Conservation (phyloP, 2,113 vertebrate species). For the Cariama cristata region DNA sequence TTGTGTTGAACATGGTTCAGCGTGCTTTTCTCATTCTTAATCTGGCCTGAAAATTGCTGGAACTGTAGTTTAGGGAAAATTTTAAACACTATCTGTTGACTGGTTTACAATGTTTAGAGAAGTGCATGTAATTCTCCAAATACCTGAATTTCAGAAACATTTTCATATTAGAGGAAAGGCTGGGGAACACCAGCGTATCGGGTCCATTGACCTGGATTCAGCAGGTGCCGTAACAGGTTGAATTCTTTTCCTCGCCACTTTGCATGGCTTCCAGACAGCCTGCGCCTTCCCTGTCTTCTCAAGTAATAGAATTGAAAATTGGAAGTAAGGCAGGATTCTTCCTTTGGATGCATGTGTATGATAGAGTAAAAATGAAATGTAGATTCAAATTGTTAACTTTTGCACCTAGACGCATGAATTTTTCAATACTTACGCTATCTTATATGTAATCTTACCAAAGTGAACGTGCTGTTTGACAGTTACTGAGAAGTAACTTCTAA, state of each 20-base stretch:
- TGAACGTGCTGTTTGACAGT: neutral
- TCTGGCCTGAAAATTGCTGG: neutral
- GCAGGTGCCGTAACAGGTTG: rapidly evolving
- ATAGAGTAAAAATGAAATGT: neutral
- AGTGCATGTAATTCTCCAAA: neutral
- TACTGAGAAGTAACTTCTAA: neutral
- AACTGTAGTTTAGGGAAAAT: neutral
- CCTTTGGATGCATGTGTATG: neutral
- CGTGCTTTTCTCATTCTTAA: neutral
- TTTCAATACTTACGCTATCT: neutral
- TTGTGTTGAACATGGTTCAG: neutral
- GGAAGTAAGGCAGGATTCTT: neutral
- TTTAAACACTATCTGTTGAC: neutral
- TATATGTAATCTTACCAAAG: neutral
- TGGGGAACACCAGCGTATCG: neutral
- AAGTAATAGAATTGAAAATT: neutral
- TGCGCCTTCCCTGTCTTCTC: neutral
- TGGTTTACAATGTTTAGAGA: neutral
- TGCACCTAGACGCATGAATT: neutral
- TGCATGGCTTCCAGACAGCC: neutral
- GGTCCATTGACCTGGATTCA: neutral
- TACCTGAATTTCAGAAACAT: neutral
- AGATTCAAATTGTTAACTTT: neutral
- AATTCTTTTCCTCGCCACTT: neutral
- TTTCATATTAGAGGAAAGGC: neutral